These are phyloP conservation scores for Euplagia quadripunctaria DNA, from an alignment of 2,888 invertebrate species.

Conservation along the genomic window DNA sequence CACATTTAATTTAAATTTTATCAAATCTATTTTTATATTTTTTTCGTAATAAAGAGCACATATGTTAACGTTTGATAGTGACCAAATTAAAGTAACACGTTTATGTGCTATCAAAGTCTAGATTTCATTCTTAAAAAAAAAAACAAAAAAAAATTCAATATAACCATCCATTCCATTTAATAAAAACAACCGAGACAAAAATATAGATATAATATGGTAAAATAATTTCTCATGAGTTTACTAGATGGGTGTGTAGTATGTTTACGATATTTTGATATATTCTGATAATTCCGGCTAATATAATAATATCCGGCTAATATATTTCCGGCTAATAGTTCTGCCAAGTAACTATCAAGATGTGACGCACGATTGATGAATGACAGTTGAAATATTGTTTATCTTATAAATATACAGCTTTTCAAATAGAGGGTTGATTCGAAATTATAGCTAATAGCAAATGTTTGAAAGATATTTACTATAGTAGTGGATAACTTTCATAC, in stretches of 20 bases:
- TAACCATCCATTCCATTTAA: too few species aligned
- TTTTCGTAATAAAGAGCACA: too few species aligned
- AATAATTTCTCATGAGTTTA: not conserved
- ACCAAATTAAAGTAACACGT: not conserved
- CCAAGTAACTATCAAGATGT: slow-evolving; percentile 6
- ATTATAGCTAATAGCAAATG: not conserved
- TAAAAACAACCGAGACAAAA: not conserved
- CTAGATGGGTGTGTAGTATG: not conserved
- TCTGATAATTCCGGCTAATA: slow-evolving; percentile 10
- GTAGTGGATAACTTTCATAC: not conserved
- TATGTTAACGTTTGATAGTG: not conserved
- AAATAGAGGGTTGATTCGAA: slow-evolving; percentile 3
- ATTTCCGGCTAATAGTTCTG: slow-evolving; percentile 5
- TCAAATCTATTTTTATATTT: too few species aligned
- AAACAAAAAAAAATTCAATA: too few species aligned
- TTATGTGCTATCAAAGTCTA: too few species aligned
- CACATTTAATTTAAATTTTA: too few species aligned
- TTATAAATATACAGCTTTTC: not conserved
- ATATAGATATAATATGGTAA: not conserved
- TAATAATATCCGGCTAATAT: not conserved
- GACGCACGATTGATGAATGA: not conserved
- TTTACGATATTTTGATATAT: slow-evolving; percentile 1
- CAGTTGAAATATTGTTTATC: slow-evolving; percentile 1
- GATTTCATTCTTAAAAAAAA: too few species aligned
- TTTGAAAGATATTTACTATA: not conserved